Base-by-base conservation (phyloP, 2,797 vertebrate species). In the Esox masquinongy region DNA sequence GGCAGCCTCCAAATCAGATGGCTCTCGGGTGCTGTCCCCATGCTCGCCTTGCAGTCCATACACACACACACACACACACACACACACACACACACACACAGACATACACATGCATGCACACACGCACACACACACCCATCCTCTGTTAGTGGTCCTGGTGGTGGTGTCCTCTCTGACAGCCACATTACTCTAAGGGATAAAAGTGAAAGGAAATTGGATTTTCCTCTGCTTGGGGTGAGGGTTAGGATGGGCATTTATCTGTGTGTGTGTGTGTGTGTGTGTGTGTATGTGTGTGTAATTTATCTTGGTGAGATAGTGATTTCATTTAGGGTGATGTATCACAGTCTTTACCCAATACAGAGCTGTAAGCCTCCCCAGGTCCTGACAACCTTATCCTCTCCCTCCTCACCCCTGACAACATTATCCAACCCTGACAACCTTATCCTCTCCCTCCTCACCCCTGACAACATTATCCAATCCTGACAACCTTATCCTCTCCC, bases 311-410 rank as follows among this genome's bases (percentile, higher is more conserved):
- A 92, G 93, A 93, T 92, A 94, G 92, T 90, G 92, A 93, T 94
- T 94, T 94, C 92, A 93, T 95, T 94, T 94, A 91, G 89, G 90
- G 84, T 94, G 92, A 93, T 94, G 87, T 92, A 94, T 93, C 90
- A 87, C 91, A 87, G 91, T 90, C 91, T 90, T 92, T 91, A 92
- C 88, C 87, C 87, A 81, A 24, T 61, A 61, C 11, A 61, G 87
- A 90, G 86, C 91, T 89, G 88, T 84, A 87, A 86, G 82, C 78
- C 86, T 85, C 83, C 8, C 76, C 85, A 86, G 86, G 83, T 80
- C 81, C 72, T 78, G 83, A 90, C 89, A 87, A 80, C 83, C 82
- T 11, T 73, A 74, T 72, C 80, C 76, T 80, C 31, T 29, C 43
- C 26, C 24, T 24, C 43, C 24, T 47, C 11, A 47, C 36, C 68